Evolutionary conservation across 2,888 invertebrate species (phyloP).

Genomic region (Limnephilus rhombicus): DNA sequence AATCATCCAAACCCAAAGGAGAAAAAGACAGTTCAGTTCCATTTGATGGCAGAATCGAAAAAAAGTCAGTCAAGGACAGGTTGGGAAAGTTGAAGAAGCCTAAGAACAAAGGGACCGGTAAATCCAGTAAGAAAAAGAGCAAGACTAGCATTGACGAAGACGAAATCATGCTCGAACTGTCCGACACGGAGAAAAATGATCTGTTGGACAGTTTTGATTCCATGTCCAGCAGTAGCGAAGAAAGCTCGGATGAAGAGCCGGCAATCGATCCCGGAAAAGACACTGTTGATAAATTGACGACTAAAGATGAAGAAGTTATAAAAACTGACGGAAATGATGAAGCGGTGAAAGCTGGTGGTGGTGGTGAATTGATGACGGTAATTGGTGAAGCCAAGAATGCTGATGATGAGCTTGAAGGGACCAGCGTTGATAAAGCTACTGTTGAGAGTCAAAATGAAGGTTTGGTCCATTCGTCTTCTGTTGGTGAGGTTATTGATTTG

Average conservation of each 20-base stretch:
- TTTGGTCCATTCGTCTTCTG: neutral
- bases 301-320: neutral
- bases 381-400: neutral
- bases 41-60: neutral
- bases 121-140: constrained; percentile 71
- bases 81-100: neutral
- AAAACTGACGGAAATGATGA: constrained; percentile 11
- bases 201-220: constrained; percentile 73
- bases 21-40: neutral
- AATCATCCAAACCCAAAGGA: neutral
- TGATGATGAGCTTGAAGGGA: neutral
- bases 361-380: neutral
- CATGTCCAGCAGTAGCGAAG: constrained; percentile 65
- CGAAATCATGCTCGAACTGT: constrained; percentile 75
- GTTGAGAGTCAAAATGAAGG: neutral
- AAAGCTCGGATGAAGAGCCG: constrained; percentile 63
- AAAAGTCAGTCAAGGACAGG: neutral
- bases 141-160: constrained; percentile 71
- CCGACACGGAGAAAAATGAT: constrained; percentile 77
- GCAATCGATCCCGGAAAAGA: neutral
- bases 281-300: neutral
- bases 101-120: constrained; percentile 57
- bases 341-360: neutral
- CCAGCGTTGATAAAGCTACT: neutral
- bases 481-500: neutral